Percentiles rank a stretch among this genome's conserved stretches.
Evolutionary conservation across 2,888 invertebrate species (phyloP).

Genomic region (Zonitis immaculata): DNA sequence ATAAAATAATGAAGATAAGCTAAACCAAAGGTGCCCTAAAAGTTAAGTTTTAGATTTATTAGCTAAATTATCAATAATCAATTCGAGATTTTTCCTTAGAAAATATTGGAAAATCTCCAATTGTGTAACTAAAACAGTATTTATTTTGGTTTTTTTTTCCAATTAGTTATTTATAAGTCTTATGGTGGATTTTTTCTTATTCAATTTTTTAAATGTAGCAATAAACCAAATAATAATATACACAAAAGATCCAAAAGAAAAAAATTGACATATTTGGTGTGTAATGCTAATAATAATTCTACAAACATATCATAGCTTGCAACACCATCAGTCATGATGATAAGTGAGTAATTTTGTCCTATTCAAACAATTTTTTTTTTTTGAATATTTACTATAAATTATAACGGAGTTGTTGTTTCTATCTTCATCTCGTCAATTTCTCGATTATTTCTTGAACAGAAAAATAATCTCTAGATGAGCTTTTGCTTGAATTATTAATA

Average conservation of each 20-base stretch:
- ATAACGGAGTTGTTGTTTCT: too few species aligned
- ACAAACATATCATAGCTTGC: conserved; percentile 38
- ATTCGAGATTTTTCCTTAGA: conserved; percentile 13
- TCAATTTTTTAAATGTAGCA: conserved; percentile 41
- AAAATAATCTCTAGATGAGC: conserved; percentile 33
- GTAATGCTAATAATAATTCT: conserved; percentile 26
- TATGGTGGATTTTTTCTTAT: conserved; percentile 29
- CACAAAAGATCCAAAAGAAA: background rate
- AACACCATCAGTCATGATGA: conserved; percentile 30
- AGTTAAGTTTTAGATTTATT: conserved; percentile 54
- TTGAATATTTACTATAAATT: conserved; percentile 7
- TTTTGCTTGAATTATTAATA: conserved; percentile 39
- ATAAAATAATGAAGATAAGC: conserved; percentile 54
- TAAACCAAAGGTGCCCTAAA: conserved; percentile 85
- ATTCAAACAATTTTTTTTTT: conserved; percentile 5
- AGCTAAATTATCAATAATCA: conserved; percentile 22
- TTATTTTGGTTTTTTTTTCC: conserved; percentile 3
- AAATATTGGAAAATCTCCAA: background rate
- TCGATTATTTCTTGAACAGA: conserved; percentile 16
- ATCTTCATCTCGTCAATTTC: conserved; percentile 15
- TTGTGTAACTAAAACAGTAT: conserved; percentile 23
- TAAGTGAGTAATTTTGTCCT: conserved; percentile 25
- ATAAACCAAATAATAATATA: conserved; percentile 42
- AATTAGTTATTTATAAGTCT: conserved; percentile 32
- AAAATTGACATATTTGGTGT: conserved; percentile 30